A percentile compares a stretch with the other conserved stretches of the same genome.
Conservation (phyloP, 2,888 invertebrate genomes). For the Patella caerulea region DNA sequence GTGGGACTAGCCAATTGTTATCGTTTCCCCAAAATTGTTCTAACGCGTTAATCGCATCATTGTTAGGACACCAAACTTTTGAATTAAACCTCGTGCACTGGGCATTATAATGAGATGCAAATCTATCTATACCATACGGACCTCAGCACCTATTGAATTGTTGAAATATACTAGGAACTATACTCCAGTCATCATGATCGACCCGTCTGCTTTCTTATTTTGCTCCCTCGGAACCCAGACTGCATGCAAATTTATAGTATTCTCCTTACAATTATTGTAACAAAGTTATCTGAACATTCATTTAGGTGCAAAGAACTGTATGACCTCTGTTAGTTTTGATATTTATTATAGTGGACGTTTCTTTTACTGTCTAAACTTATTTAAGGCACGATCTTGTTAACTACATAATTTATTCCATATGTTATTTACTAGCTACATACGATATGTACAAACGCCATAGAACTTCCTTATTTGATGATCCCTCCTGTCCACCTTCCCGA, state of each 20-base stretch:
- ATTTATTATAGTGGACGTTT: too few species aligned
- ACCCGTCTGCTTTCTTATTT: neutral
- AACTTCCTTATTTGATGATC: too few species aligned
- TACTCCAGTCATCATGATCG: neutral
- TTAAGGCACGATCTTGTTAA: too few species aligned
- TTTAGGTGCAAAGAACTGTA: too few species aligned
- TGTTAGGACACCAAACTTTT: neutral
- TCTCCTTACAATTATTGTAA: neutral
- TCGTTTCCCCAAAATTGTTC: neutral
- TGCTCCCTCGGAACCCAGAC: neutral
- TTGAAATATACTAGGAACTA: neutral
- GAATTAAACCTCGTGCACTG: neutral
- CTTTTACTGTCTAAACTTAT: too few species aligned
- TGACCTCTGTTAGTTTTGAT: too few species aligned
- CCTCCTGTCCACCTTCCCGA: too few species aligned
- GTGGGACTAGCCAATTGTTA: conserved; percentile 1
- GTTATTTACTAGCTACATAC: too few species aligned
- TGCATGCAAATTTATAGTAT: neutral
- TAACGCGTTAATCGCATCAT: neutral
- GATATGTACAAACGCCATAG: too few species aligned
- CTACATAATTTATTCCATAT: too few species aligned
- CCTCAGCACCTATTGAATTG: neutral
- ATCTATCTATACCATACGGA: neutral
- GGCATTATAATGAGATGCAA: neutral
- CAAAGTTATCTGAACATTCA: too few species aligned